Evolutionary conservation across 2,888 invertebrate genomes (phyloP), one percentile per base, ranked within the genome.

Genomic region (Stenolophus ochropezus): DNA sequence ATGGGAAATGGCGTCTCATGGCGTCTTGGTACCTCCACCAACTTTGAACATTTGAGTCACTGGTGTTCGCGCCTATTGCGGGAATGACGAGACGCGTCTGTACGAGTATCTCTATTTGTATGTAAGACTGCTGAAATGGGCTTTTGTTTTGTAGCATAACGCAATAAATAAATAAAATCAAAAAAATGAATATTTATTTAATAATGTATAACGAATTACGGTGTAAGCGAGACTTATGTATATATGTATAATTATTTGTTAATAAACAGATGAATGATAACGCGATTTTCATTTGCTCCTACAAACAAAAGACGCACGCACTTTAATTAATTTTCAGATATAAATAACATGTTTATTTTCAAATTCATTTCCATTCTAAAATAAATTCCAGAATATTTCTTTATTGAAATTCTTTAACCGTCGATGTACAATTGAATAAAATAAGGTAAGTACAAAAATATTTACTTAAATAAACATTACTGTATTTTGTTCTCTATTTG

Each of bases 211-310:
- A 80, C 80, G 80, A 80, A 80, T 47, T 80, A 80, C 73, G 79
- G 42, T 80, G 58, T 47, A 80, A 80, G 73, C 58, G 71, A 79
- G n/a, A 79, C 42, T 80, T 53, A 53, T 80, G 73, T 80, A 80
- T 80, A 80, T 80, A 80, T 80, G 80, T 80, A 73, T 80, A 80
- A 73, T 80, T 80, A 80, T 80, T 80, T 80, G 71, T 80, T 80
- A 80, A 80, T 80, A 80, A 80, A 73, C 53, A 58, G 14, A 77
- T 27, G 25, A 76, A 76, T 27, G 27, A 53, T n/a, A 75, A 25
- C 6, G 6, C 4, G 53, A 58, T 33, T 76, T 56, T 53, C 16
- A 27, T 53, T 33, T 33, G 3, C 33, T 69, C 27, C 21, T 56
- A 1, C 33, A 42, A 33, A 33, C 8, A 33, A 33, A 33, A 8